Conservation (phyloP, 2,113 vertebrate genomes). For the Cyprinodon variegatus region DNA sequence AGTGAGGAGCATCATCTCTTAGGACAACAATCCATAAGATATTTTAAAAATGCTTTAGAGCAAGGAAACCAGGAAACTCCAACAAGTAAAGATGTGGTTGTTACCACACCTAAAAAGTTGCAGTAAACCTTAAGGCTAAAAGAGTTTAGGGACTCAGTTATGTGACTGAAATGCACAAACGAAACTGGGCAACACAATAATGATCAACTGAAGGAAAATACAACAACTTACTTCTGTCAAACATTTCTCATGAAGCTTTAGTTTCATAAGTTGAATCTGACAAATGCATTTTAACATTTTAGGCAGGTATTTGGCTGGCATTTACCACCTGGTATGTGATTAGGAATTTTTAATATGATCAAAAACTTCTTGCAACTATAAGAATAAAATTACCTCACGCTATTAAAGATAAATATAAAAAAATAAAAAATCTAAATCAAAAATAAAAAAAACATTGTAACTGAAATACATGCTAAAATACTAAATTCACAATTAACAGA, state of each 20-base stretch:
- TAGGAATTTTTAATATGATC: too few relatives aligned
- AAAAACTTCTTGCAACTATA: too few relatives aligned
- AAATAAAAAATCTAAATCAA: too few relatives aligned
- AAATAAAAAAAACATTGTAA: too few relatives aligned
- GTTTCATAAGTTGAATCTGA: neutral
- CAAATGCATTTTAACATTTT: too few relatives aligned
- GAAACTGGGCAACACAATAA: slow-evolving; percentile 7
- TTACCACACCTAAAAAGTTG: slow-evolving; percentile 37
- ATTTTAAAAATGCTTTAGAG: slow-evolving; percentile 21
- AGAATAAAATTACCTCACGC: too few relatives aligned
- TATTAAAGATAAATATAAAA: too few relatives aligned
- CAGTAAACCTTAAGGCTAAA: slow-evolving; percentile 10
- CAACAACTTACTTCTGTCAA: neutral
- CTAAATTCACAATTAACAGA: too few relatives aligned
- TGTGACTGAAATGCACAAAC: neutral
- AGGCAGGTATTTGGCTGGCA: too few relatives aligned
- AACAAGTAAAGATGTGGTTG: slow-evolving; percentile 29
- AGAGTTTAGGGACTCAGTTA: slow-evolving; percentile 42
- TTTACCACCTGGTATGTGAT: too few relatives aligned
- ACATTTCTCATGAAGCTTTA: neutral
- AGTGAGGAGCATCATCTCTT: slow-evolving; percentile 5
- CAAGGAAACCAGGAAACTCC: slow-evolving; percentile 1
- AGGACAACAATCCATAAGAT: slow-evolving; percentile 36
- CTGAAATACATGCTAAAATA: too few relatives aligned
- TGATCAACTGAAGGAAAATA: slow-evolving; percentile 1